Conservation (phyloP, 2,888 invertebrate genomes). For the Eilema caniola region DNA sequence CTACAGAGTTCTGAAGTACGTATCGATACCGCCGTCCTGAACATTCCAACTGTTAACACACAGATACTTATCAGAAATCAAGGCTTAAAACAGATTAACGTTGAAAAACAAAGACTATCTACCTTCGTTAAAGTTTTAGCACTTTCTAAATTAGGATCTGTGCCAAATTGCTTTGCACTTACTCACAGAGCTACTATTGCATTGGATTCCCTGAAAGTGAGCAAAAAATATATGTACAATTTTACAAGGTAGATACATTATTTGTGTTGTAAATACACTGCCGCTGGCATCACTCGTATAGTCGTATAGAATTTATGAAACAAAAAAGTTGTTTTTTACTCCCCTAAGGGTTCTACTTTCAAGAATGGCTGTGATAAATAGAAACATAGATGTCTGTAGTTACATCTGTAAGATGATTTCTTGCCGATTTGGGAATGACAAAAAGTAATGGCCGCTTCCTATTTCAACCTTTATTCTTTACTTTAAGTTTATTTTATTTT, state of each 20-base stretch:
- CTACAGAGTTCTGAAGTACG: constrained; percentile 36
- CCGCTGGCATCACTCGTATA: constrained; percentile 22
- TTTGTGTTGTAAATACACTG: neutral
- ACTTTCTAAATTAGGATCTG: constrained; percentile 30
- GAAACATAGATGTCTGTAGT: constrained; percentile 31
- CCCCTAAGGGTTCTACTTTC: constrained; percentile 35
- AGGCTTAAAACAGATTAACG: constrained; percentile 47
- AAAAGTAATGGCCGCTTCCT: constrained; percentile 9
- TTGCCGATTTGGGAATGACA: constrained; percentile 29
- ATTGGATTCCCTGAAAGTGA: constrained; percentile 19
- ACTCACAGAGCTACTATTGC: constrained; percentile 27
- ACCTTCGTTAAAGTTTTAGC: constrained; percentile 34
- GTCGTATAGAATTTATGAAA: constrained; percentile 36
- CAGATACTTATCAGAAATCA: constrained; percentile 45
- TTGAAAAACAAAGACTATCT: constrained; percentile 35
- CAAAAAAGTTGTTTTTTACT: constrained; percentile 41
- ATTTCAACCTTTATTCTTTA: neutral
- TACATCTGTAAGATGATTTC: constrained; percentile 34
- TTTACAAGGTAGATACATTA: constrained; percentile 11
- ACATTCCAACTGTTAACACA: constrained; percentile 43
- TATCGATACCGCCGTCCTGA: constrained; percentile 38
- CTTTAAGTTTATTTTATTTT: neutral
- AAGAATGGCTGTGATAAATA: constrained; percentile 34
- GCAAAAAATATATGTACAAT: constrained; percentile 5
- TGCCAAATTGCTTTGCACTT: constrained; percentile 35